Base-by-base conservation (phyloP, 2,113 vertebrate species). In the Xerus inauris region DNA sequence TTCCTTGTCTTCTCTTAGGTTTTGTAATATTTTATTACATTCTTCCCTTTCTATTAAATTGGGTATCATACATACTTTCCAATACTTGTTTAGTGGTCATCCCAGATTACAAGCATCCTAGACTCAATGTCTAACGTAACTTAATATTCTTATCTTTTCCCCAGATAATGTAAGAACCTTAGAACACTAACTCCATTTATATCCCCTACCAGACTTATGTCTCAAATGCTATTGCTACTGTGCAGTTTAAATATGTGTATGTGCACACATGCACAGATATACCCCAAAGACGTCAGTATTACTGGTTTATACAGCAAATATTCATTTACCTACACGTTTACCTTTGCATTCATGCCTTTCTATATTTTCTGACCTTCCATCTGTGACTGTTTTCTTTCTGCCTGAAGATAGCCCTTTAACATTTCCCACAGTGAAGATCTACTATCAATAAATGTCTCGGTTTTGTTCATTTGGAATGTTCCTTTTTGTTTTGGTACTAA, bases 291-390 rank as follows among this genome's bases (percentile, higher is more conserved):
- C 28, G 62, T 30, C 40, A 45, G 64, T 6, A 65, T 24, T 77
- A 54, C 54, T 69, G 19, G 54, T 90, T 84, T 71, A 49, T n/a
- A n/a, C 13, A 73, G 20, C 24, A 51, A 59, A 54, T 65, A 64
- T 49, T 85, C 54, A 85, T 45, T 92, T 40, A 91, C 40, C 54
- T 85, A 75, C n/a, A 77, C 38, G n/a, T 0, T 28, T 90, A 86
- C 3, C 9, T 75, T 57, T 89, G 32, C 45, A 76, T 92, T 69
- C 67, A 84, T 20, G 42, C 57, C 57, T 75, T 62, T 26, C 42
- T 62, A 4, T 64, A 81, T 57, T 62, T 76, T 80, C 32, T 62
- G 19, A 62, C 38, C 19, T 73, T 87, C 80, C 57, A 8, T 26
- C 47, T 67, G 87, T 77, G 54, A n/a, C 76, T 14, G 5, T 26